Conservation (phyloP, 2,888 invertebrate genomes). For the Cerceris ruficornis region DNA sequence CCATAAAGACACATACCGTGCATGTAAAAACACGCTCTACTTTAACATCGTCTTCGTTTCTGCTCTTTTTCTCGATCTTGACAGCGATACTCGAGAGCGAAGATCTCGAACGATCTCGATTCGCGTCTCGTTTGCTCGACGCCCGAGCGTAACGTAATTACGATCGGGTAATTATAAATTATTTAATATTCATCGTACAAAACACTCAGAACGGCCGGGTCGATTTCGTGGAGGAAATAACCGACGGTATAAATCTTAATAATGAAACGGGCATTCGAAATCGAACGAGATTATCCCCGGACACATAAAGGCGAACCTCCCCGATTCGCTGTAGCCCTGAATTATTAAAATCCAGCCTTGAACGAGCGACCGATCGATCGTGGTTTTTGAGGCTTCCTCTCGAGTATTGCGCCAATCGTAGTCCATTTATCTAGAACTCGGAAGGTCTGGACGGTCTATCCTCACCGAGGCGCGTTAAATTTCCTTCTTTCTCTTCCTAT, state of each 20-base stretch:
- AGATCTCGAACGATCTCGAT: not conserved
- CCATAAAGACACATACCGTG: conserved; percentile 1
- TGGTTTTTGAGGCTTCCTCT: not conserved
- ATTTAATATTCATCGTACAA: not conserved
- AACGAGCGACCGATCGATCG: not conserved
- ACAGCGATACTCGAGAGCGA: not conserved
- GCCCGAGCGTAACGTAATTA: not conserved
- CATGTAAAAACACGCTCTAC: not conserved
- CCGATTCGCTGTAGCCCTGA: not conserved
- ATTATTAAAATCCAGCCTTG: not conserved
- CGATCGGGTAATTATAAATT: not conserved
- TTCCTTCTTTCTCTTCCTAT: conserved; percentile 7
- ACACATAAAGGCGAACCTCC: not conserved
- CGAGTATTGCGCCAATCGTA: not conserved
- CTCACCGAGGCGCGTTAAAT: conserved; percentile 17
- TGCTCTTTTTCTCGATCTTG: not conserved
- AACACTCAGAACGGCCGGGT: not conserved
- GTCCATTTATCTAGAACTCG: not conserved
- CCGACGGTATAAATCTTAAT: no score
- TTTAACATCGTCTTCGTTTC: not conserved
- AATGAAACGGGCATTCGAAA: no score
- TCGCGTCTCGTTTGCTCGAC: not conserved
- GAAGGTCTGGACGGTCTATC: conserved; percentile 25
- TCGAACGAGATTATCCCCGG: not conserved
- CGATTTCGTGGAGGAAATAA: no score